phyloP scores from a whole-genome alignment of 2,888 invertebrate species.

The Eupithecia inturbata region DNA sequence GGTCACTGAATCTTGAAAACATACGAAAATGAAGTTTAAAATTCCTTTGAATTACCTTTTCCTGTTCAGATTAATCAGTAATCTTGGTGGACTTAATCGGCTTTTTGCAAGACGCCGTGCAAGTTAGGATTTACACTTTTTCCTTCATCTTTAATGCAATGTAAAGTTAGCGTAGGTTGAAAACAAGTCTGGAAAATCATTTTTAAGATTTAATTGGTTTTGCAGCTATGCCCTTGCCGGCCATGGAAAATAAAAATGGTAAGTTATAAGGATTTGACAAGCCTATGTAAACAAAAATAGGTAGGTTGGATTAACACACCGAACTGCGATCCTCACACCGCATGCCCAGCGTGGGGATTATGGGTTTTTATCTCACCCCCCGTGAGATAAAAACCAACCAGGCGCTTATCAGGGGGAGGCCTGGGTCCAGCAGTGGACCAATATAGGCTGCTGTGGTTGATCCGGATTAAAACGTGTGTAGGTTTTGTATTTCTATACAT shows the following conservation, averaged over 20 bases:
- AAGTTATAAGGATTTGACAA: slow-evolving; percentile 32
- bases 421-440: no score
- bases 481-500: neutral
- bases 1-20: slow-evolving; percentile 25
- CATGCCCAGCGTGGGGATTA: no score
- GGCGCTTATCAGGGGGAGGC: no score
- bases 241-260: slow-evolving; percentile 77
- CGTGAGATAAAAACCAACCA: no score
- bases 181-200: neutral
- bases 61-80: slow-evolving; percentile 30
- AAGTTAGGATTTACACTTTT: slow-evolving; percentile 35
- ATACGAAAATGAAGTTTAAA: slow-evolving; percentile 19
- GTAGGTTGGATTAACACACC: no score
- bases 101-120: slow-evolving; percentile 31
- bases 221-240: slow-evolving; percentile 74
- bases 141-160: slow-evolving; percentile 39
- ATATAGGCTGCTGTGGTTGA: no score
- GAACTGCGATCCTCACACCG: no score
- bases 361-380: no score
- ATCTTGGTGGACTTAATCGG: slow-evolving; percentile 35
- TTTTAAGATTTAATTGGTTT: slow-evolving; percentile 38
- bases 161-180: slow-evolving; percentile 14
- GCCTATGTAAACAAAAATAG: neutral
- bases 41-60: slow-evolving; percentile 26
- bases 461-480: neutral